These are phyloP conservation scores for Electrona antarctica DNA, from an alignment of 2,113 vertebrate genomes.

Conservation along the genomic window DNA sequence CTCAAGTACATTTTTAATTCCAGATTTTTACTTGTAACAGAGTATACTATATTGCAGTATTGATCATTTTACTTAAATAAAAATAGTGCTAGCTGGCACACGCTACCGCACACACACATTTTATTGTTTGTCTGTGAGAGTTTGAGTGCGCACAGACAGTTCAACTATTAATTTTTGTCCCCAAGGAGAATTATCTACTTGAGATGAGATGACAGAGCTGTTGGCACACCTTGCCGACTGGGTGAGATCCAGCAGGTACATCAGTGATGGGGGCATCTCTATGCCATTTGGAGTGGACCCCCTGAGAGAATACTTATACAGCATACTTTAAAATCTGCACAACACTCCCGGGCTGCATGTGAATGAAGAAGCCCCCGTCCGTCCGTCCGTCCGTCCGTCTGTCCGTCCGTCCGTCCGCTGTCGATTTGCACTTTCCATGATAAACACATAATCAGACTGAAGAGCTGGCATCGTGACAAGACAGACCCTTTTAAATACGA, in stretches of 20 bases:
- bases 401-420: neutral
- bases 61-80: too few species aligned
- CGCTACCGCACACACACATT: too few species aligned
- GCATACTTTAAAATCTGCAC: neutral
- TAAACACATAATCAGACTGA: neutral
- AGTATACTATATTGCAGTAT: too few species aligned
- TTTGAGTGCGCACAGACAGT: conserved; percentile 4
- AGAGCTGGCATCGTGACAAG: neutral
- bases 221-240: conserved; percentile 68
- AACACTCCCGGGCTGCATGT: too few species aligned
- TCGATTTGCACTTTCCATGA: neutral
- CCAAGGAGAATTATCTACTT: conserved; percentile 34
- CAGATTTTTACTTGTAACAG: too few species aligned
- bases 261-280: conserved; percentile 48
- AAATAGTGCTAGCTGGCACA: too few species aligned
- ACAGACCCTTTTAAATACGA: neutral
- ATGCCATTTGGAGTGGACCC: conserved; percentile 7
- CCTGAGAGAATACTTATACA: conserved; percentile 4
- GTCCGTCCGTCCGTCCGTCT: neutral
- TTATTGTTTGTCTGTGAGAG: conserved; percentile 9
- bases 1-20: too few species aligned
- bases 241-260: conserved; percentile 57
- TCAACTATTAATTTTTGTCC: neutral
- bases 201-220: conserved; percentile 50
- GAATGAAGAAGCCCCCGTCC: too few species aligned